A percentile compares a stretch with the other conserved stretches of the same genome.
Conservation (phyloP, 2,797 vertebrate genomes). For the Scolopax bukidnonensis region DNA sequence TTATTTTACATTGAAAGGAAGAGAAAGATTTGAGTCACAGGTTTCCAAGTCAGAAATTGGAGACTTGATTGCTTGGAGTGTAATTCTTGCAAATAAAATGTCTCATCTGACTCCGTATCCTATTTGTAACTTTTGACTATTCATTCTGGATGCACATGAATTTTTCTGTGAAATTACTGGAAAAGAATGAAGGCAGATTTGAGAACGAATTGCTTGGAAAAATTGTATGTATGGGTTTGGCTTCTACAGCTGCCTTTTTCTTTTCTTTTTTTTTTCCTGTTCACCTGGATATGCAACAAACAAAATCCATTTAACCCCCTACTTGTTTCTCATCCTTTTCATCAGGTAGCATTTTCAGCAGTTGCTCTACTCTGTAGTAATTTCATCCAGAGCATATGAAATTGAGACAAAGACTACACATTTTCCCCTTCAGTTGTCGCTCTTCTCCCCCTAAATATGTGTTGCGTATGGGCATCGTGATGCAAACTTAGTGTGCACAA, state of each 20-base stretch:
- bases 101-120: not conserved
- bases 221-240: not conserved
- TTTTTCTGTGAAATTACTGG: not conserved
- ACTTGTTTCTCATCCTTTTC: not conserved
- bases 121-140: not conserved
- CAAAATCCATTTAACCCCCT: not conserved
- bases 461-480: accelerated
- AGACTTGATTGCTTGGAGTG: not conserved
- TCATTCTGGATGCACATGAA: not conserved
- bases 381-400: not conserved
- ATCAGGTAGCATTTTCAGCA: not conserved
- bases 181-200: not conserved
- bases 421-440: not conserved
- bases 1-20: not conserved
- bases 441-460: not conserved
- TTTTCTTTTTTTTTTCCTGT: not conserved
- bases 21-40: not conserved
- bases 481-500: not conserved
- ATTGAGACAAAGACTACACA: not conserved
- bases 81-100: not conserved
- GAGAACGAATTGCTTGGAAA: not conserved
- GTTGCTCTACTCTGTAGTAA: not conserved
- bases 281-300: not conserved
- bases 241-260: not conserved
- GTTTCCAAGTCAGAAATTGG: not conserved